Percentiles rank a stretch among this genome's conserved stretches.
phyloP scores from a whole-genome alignment of 2,797 vertebrate species.

The Selene dorsalis region DNA sequence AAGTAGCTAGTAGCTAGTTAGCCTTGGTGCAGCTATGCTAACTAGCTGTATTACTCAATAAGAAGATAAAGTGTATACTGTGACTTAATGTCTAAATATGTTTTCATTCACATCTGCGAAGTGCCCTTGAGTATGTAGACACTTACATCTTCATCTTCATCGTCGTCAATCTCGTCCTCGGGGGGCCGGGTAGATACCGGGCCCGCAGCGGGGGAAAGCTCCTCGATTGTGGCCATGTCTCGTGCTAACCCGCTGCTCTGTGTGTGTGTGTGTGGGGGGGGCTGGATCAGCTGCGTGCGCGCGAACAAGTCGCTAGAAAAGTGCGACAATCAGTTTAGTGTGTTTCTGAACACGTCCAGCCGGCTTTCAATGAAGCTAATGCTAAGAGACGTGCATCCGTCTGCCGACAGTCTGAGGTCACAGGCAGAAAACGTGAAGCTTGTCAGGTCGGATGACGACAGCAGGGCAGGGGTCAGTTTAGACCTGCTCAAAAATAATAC shows the following conservation, averaged over 20 bases:
- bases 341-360: neutral
- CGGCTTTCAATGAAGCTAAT: conserved; percentile 24
- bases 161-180: conserved; percentile 86
- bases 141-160: conserved; percentile 86
- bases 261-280: too few relatives aligned
- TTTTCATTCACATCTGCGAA: fast-evolving
- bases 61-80: fast-evolving
- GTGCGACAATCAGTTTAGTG: neutral
- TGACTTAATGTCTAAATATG: fast-evolving
- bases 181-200: conserved; percentile 80
- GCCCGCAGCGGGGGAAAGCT: conserved; percentile 82
- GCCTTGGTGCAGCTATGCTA: conserved; percentile 7
- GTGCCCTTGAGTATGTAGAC: fast-evolving
- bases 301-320: neutral
- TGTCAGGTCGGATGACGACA: conserved; percentile 66
- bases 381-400: conserved; percentile 31
- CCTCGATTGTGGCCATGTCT: conserved; percentile 82
- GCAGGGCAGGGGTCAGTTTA: conserved; percentile 51
- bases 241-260: conserved; percentile 19
- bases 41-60: neutral
- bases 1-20: conserved; percentile 27
- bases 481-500: neutral
- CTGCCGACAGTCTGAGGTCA: conserved; percentile 80
- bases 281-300: neutral
- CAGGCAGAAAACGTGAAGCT: conserved; percentile 68